Evolutionary conservation across 2,888 invertebrate species (phyloP).

Genomic region (Cataglyphis albicans): DNA sequence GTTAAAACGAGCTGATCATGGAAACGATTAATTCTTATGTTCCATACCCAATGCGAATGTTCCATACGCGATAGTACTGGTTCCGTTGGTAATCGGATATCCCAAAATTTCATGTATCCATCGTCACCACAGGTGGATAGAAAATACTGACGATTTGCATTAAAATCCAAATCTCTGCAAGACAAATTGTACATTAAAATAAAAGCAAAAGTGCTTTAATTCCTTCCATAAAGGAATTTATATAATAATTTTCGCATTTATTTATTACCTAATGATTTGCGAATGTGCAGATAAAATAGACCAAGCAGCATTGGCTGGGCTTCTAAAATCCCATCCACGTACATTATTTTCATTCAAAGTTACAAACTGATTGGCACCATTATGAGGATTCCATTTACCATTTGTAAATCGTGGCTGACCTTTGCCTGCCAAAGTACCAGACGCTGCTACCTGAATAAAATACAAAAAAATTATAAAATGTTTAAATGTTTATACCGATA

Average conservation of each 20-base stretch:
- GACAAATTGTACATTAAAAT: constrained; percentile 19
- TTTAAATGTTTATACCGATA: background rate
- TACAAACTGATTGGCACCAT: constrained; percentile 94
- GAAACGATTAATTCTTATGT: constrained; percentile 97
- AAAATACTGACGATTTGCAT: constrained; percentile 98
- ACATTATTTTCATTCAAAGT: constrained; percentile 95
- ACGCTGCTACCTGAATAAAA: constrained; percentile 72
- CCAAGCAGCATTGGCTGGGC: constrained; percentile 92
- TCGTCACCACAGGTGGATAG: constrained; percentile 98
- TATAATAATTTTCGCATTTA: constrained; percentile 3
- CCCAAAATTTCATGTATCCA: constrained; percentile 98
- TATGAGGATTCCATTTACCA: constrained; percentile 98
- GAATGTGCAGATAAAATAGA: constrained; percentile 94
- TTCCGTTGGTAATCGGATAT: constrained; percentile 93
- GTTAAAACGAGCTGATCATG: constrained; percentile 98
- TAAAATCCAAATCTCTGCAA: constrained; percentile 95
- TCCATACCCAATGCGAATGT: constrained; percentile 98
- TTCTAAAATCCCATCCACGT: constrained; percentile 94
- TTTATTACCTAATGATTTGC: constrained; percentile 90
- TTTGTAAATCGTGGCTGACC: constrained; percentile 92
- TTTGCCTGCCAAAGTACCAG: constrained; percentile 88
- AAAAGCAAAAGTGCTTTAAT: background rate
- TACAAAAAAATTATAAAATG: constrained; percentile 5
- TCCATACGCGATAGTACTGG: constrained; percentile 93
- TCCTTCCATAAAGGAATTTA: background rate